phyloP scores from a whole-genome alignment of 2,797 vertebrate species.

The Emydoidea blandingii region DNA sequence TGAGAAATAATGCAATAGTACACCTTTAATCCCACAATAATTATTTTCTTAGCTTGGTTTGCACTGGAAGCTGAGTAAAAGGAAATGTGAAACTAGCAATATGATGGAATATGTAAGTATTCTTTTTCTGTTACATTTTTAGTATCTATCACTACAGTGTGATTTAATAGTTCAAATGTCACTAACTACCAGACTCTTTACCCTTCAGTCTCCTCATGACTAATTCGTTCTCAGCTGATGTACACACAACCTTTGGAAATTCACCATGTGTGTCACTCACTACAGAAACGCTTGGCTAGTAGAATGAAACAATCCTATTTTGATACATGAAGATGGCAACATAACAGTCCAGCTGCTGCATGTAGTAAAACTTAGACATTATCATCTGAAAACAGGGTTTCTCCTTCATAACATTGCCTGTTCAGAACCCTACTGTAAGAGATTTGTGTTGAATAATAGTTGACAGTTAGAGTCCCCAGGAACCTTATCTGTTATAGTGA shows the following conservation, averaged over 20 bases:
- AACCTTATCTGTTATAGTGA: rapidly evolving
- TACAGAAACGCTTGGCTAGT: background rate
- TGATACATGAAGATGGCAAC: background rate
- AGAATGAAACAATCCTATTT: background rate
- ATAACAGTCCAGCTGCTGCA: background rate
- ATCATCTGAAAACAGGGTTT: background rate
- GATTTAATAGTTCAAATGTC: background rate
- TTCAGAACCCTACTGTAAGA: background rate
- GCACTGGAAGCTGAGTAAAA: slow-evolving; percentile 99
- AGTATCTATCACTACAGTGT: background rate
- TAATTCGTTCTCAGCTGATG: background rate
- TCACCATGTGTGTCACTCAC: background rate
- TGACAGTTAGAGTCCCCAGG: background rate
- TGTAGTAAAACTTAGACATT: background rate
- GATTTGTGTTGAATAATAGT: background rate
- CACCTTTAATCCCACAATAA: slow-evolving; percentile 32
- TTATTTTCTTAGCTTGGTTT: slow-evolving; percentile 91
- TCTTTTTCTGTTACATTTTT: slow-evolving; percentile 3
- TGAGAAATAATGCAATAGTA: background rate
- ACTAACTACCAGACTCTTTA: background rate
- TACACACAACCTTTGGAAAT: slow-evolving; percentile 23
- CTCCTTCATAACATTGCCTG: background rate
- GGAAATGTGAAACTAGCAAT: slow-evolving; percentile 99
- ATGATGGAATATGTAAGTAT: slow-evolving; percentile 99
- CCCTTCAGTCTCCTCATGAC: slow-evolving; percentile 5